These are phyloP conservation scores for Prosapia bicincta DNA, from an alignment of 2,888 invertebrate genomes.

Conservation along the genomic window DNA sequence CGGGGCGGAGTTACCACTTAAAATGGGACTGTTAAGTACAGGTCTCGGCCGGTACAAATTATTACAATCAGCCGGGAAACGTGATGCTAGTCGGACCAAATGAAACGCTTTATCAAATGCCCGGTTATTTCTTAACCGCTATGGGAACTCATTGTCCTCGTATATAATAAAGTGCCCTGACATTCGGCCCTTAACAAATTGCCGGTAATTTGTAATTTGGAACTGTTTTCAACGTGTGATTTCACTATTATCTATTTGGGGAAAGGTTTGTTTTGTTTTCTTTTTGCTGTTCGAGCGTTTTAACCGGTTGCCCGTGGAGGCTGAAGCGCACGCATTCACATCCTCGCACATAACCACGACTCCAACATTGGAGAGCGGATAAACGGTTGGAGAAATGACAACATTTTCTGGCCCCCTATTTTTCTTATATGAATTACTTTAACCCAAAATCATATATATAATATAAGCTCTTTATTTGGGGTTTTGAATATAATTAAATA, in stretches of 20 bases:
- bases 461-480: too few species aligned
- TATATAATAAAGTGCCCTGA: background rate
- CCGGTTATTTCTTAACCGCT: constrained; percentile 17
- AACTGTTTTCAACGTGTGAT: background rate
- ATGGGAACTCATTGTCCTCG: constrained; percentile 12
- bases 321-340: too few species aligned
- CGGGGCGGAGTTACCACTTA: constrained; percentile 22
- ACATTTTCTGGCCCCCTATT: too few species aligned
- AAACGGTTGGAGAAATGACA: too few species aligned
- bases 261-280: background rate
- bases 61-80: constrained; percentile 26
- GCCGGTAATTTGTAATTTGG: background rate
- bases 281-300: too few species aligned
- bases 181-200: background rate
- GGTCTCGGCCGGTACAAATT: constrained; percentile 16
- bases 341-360: too few species aligned
- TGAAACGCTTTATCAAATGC: constrained; percentile 25
- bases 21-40: constrained; percentile 28
- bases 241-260: background rate
- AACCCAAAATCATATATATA: too few species aligned
- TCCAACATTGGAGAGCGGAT: too few species aligned
- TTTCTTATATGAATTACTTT: too few species aligned
- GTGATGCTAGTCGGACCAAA: constrained; percentile 25
- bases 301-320: too few species aligned
- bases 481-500: too few species aligned